phyloP scores from a whole-genome alignment of 2,797 vertebrate genomes.

The Tachyglossus aculeatus region DNA sequence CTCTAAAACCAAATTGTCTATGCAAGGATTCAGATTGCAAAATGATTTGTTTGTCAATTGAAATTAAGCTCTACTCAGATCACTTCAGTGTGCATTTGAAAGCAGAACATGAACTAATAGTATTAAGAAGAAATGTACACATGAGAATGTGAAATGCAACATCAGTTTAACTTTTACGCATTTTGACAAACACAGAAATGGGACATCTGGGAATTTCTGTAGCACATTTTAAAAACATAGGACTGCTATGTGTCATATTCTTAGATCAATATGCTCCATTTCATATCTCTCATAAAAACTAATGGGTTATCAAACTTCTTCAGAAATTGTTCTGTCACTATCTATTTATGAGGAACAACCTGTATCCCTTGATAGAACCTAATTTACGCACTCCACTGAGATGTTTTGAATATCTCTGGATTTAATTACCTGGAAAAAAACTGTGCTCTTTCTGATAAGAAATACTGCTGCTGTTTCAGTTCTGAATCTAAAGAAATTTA shows the following conservation, averaged over 20 bases:
- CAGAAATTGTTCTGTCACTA: slow-evolving; percentile 48
- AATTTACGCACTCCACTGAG: slow-evolving; percentile 34
- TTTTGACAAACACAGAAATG: not conserved
- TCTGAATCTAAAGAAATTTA: slow-evolving; percentile 22
- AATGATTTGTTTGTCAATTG: not conserved
- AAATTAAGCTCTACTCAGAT: not conserved
- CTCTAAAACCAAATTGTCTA: not conserved
- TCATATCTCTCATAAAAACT: slow-evolving; percentile 31
- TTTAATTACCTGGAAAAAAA: slow-evolving; percentile 63
- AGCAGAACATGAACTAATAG: not conserved
- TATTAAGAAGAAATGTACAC: not conserved
- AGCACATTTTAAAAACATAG: slow-evolving; percentile 4
- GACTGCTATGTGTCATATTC: not conserved
- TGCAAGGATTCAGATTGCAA: not conserved
- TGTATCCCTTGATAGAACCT: slow-evolving; percentile 37
- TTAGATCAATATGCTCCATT: slow-evolving; percentile 3
- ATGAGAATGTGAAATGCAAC: not conserved
- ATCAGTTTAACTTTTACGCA: not conserved
- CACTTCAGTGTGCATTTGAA: not conserved
- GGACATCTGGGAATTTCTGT: not conserved
- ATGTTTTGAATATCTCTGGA: slow-evolving; percentile 42
- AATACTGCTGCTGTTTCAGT: slow-evolving; percentile 31
- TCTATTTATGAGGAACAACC: slow-evolving; percentile 31
- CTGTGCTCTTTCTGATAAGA: slow-evolving; percentile 33
- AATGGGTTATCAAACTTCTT: slow-evolving; percentile 36